Conservation (phyloP, 2,888 invertebrate species). For the Dermolepida albohirtum region DNA sequence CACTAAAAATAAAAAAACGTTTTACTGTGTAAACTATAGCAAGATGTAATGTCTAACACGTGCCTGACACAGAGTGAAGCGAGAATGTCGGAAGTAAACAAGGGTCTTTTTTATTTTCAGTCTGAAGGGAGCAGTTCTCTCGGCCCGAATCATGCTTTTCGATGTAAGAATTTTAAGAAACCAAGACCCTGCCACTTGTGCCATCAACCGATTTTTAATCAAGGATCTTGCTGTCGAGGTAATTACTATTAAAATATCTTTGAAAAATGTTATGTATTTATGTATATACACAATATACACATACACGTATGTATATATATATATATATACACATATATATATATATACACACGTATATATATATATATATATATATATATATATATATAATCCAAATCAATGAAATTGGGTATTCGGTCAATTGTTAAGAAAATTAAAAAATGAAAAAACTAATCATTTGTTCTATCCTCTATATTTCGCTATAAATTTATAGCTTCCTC, state of each 20-base stretch:
- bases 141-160: constrained; percentile 78
- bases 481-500: too few species aligned
- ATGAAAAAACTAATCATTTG: too few species aligned
- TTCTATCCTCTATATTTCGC: too few species aligned
- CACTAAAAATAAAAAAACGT: constrained; percentile 32
- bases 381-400: too few species aligned
- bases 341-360: too few species aligned
- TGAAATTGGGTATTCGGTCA: too few species aligned
- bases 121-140: constrained; percentile 74
- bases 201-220: constrained; percentile 80
- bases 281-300: too few species aligned
- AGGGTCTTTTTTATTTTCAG: constrained; percentile 67
- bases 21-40: constrained; percentile 26
- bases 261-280: too few species aligned
- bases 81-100: constrained; percentile 40
- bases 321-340: too few species aligned
- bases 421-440: too few species aligned
- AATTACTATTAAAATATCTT: constrained; percentile 40
- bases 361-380: too few species aligned
- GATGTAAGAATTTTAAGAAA: constrained; percentile 80
- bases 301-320: too few species aligned
- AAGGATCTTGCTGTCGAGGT: constrained; percentile 85
- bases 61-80: constrained; percentile 31
- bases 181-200: constrained; percentile 83
- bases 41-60: constrained; percentile 39